These are phyloP conservation scores for Tursiops truncatus DNA, from an alignment of 2,113 vertebrate species.

Conservation along the genomic window DNA sequence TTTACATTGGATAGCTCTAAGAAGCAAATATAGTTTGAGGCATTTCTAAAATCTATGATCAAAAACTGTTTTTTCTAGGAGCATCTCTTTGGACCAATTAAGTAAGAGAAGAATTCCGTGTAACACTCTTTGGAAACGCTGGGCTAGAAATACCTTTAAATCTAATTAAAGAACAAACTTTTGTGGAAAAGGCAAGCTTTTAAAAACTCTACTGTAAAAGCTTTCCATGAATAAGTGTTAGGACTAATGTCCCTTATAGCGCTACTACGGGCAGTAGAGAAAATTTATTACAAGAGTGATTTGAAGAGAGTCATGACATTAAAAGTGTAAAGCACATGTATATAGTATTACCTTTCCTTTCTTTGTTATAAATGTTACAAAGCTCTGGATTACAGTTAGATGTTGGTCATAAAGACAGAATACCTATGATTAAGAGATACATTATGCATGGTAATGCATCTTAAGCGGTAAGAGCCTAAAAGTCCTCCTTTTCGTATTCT, in stretches of 20 bases:
- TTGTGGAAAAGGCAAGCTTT: neutral
- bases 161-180: conserved; percentile 29
- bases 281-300: neutral
- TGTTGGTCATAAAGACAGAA: neutral
- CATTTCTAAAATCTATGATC: conserved; percentile 28
- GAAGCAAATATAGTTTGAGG: neutral
- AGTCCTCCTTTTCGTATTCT: neutral
- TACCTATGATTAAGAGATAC: neutral
- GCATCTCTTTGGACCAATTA: conserved; percentile 36
- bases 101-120: neutral
- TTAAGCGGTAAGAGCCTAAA: neutral
- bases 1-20: neutral
- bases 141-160: neutral
- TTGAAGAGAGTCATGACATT: neutral
- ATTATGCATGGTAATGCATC: neutral
- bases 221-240: neutral
- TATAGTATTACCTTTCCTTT: neutral
- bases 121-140: conserved; percentile 5
- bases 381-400: neutral
- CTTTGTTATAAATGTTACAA: neutral
- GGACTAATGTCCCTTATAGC: neutral
- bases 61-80: neutral
- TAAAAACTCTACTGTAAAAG: neutral
- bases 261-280: neutral
- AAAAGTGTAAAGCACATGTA: neutral